Evolutionary conservation across 2,113 vertebrate species (phyloP).

Genomic region (Bungarus multicinctus): DNA sequence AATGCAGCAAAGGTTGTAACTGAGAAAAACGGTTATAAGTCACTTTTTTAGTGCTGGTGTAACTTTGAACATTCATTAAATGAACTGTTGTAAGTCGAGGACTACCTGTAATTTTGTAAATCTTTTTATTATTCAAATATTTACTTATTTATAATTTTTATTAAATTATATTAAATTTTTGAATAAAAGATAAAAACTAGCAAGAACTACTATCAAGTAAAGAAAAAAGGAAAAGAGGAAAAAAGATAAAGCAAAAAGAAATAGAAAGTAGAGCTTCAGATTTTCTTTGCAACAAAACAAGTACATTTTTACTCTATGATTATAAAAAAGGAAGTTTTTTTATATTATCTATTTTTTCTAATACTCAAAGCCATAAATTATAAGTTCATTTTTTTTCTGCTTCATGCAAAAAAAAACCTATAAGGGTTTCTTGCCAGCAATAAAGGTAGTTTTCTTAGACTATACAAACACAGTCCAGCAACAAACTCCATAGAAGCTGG

Average conservation of each 20-base stretch:
- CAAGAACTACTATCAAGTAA: neutral
- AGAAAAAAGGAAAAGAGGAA: neutral
- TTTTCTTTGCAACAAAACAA: neutral
- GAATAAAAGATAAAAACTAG: neutral
- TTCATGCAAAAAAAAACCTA: neutral
- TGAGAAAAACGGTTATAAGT: too few species aligned
- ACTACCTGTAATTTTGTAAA: neutral
- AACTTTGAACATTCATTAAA: too few species aligned
- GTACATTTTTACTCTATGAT: neutral
- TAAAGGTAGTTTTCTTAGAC: neutral
- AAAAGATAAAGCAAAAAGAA: neutral
- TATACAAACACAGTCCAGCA: neutral
- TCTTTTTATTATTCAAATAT: neutral
- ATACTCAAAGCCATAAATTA: neutral
- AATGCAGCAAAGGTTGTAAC: too few species aligned
- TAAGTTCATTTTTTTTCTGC: neutral
- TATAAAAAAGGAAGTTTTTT: neutral
- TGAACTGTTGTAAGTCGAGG: too few species aligned
- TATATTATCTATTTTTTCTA: neutral
- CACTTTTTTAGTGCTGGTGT: too few species aligned
- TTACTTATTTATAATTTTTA: neutral
- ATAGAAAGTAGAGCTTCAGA: neutral
- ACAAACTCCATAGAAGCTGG: neutral
- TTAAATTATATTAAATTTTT: too few species aligned
- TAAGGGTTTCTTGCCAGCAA: neutral